Evolutionary conservation across 2,888 invertebrate genomes (phyloP), one percentile per base, ranked within the genome.

Genomic region (Synergus gifuensis): DNA sequence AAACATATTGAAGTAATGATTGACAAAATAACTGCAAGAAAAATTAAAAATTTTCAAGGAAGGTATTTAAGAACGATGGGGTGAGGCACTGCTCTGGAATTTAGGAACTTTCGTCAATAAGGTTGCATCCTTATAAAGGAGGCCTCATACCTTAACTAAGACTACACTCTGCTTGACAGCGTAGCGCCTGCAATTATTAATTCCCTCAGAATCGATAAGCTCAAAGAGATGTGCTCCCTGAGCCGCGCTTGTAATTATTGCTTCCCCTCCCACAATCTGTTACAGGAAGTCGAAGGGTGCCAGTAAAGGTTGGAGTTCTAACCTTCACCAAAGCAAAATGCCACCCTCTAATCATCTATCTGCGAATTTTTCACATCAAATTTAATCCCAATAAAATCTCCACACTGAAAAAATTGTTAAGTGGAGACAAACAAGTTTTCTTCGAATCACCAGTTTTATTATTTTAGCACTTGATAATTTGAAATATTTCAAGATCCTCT

Each of bases 331-430:
- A 90, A 91, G 89, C 87, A 91, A 91, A 91, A 91, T 91, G 87
- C 86, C 89, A 90, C 90, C 88, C 90, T 91, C 90, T 91, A 91
- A 91, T 91, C 91, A 91, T 86, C 89, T 91, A 91, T 92, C 88
- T 88, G 82, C 83, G 83, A 87, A 60, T 22, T 22, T 11, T 60
- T 60, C 11, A 12, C 4, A 60, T 18, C 4, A 9, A 12, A 11
- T 58, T 9, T 18, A 9, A 18, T 5, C 58, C 58, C 0, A 12
- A 3, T 18, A 22, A 36, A 36, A 36, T 36, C 36, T 36, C 5
- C 5, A 36, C 5, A 5, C 36, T 36, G 36, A 36, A 36, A 36
- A 36, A 36, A 36, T 5, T 36, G 5, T 36, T 36, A 5, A 5
- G 0, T 36, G 36, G 36, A 28, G 36, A 28, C 28, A 28, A 28